Percentiles rank a stretch among this genome's conserved stretches.
Evolutionary conservation across 2,113 vertebrate genomes (phyloP).

Genomic region (Excalfactoria chinensis): DNA sequence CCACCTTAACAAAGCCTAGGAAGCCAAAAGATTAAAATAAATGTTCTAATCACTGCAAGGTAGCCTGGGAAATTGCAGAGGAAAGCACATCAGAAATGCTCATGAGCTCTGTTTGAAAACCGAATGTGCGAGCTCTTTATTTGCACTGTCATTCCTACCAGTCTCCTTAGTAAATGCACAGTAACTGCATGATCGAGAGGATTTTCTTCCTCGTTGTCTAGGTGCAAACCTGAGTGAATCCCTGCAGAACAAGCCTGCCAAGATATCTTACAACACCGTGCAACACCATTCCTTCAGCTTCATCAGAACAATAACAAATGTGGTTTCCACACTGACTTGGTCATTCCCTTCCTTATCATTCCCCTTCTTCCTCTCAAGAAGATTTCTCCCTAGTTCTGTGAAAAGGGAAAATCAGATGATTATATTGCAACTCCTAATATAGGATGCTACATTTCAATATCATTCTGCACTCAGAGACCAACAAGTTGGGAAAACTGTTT

Average conservation of each 20-base stretch:
- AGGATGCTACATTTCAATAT: slow-evolving; percentile 5
- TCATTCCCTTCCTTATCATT: neutral
- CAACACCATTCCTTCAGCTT: neutral
- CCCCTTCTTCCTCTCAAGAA: neutral
- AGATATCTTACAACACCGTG: neutral
- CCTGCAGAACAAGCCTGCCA: neutral
- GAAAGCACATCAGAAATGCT: neutral
- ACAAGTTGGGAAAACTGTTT: neutral
- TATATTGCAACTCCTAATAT: neutral
- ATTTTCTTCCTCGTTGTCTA: neutral
- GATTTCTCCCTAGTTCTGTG: neutral
- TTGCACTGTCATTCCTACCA: neutral
- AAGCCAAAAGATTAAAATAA: slow-evolving; percentile 33
- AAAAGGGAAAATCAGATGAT: neutral
- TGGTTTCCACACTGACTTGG: neutral
- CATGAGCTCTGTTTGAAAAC: neutral
- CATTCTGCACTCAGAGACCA: slow-evolving; percentile 19
- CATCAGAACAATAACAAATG: neutral
- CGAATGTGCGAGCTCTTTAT: neutral
- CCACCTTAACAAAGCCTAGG: slow-evolving; percentile 2
- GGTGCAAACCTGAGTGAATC: neutral
- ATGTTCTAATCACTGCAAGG: neutral
- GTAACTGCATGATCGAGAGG: neutral
- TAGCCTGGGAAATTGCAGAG: neutral
- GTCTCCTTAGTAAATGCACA: neutral